Conservation (phyloP, 2,797 vertebrate genomes). For the Periparus ater region DNA sequence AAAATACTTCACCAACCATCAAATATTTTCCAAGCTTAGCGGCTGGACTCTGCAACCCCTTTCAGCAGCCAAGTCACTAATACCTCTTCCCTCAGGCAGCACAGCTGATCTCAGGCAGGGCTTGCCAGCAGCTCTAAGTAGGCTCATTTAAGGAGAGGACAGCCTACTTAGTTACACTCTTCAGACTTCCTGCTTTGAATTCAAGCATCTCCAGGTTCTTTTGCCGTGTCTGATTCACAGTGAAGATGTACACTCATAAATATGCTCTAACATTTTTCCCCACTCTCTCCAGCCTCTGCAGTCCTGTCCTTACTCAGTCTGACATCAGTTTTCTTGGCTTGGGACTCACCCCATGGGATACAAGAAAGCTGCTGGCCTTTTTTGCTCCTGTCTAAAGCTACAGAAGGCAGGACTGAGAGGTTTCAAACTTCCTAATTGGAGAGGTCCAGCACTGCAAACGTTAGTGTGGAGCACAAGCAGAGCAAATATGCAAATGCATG, state of each 20-base stretch:
- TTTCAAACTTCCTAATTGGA: not conserved
- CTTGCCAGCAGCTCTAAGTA: conserved; percentile 25
- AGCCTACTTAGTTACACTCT: not conserved
- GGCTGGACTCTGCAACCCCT: conserved; percentile 24
- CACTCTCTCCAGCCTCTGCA: not conserved
- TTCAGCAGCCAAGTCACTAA: conserved; percentile 51
- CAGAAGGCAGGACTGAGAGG: not conserved
- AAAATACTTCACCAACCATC: conserved; percentile 26
- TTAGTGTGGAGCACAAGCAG: not conserved
- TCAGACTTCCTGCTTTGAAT: not conserved
- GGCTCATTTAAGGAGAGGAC: not conserved
- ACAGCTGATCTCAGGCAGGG: conserved; percentile 47
- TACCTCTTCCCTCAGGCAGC: conserved; percentile 37
- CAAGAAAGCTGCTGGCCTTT: not conserved
- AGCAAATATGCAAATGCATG: conserved; percentile 4
- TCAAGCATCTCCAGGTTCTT: not conserved
- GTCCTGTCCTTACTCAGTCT: not conserved
- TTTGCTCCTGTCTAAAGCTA: not conserved
- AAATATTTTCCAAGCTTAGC: conserved; percentile 46
- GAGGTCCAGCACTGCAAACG: not conserved
- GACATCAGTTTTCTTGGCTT: not conserved
- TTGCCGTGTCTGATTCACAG: not conserved
- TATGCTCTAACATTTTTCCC: not conserved
- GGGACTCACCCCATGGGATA: not conserved
- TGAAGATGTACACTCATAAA: not conserved